Base-by-base conservation (phyloP, 2,113 vertebrate genomes). In the Psittacula cyanocephala region DNA sequence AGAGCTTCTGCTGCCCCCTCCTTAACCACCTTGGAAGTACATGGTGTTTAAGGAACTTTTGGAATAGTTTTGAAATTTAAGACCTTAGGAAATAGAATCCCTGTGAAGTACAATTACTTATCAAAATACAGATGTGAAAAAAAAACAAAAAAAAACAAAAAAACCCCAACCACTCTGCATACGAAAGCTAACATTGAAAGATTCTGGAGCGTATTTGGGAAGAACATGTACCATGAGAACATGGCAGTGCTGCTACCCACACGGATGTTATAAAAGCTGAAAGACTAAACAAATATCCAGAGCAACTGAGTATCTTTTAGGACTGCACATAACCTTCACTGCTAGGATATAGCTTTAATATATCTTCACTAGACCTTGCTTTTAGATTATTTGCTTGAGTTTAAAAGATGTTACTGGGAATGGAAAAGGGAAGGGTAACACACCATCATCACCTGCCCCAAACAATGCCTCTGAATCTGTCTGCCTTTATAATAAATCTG, bases 171-270 rank as follows among this genome's bases (percentile, higher is more conserved):
- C 39, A 46, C 7, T 11, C 68, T 69, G 16, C 23, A 44, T 23
- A 81, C 7, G 27, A 81, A 64, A 70, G 28, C 7, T 80, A 80
- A 75, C 27, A 50, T 17, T 49, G 18, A 64, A 76, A 76, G 24
- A 52, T n/a, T 69, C 55, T 65, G 24, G 3, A 52, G 2, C 1
- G 0, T 47, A 59, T 22, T 41, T 69, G n/a, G 28, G 27, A 44
- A 59, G 33, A 69, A 63, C 60, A 62, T 2, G 8, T 17, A 49
- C 29, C 41, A 6, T 46, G 13, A 65, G 15, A 67, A 46, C 9
- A 50, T 9, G 10, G 10, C 33, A 43, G 46, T 33, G 68, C 25
- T 67, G 39, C 37, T 41, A 23, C 20, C n/a, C 3, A 4, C 52
- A 74, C 25, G 17, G 44, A 60, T 72, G 44, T 64, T 64, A 31